Base-by-base conservation (phyloP, 2,888 invertebrate genomes). In the Cephonodes hylas region DNA sequence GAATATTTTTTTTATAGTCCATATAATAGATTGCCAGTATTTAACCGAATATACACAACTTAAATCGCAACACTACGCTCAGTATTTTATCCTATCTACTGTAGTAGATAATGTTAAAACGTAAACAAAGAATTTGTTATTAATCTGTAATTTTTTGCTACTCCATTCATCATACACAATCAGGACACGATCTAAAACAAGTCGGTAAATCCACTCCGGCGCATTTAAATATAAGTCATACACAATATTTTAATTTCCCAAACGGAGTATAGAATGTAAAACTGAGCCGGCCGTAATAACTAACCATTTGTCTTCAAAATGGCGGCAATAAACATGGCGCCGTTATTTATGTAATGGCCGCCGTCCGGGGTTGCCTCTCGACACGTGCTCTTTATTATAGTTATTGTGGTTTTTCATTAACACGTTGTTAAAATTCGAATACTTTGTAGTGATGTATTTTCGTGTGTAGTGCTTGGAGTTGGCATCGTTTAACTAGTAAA, bases 231-330 rank as follows among this genome's bases (percentile, higher is more conserved):
- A 89, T 86, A 89, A 89, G 86, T 86, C 86, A 88, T 88, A 88
- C 82, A 88, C 88, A 89, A 91, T 91, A 92, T 92, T 91, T 91
- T 91, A 92, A 91, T 92, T 92, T 91, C 80, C 84, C 84, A 83
- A 83, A 83, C 79, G 75, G 84, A 84, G 85, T 83, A 84, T 85
- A 84, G 87, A 89, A 90, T 91, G 89, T 91, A 89, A 91, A 92
- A 89, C 88, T 86, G 84, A 90, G 86, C 86, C 82, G 85, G 84
- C 84, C 82, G 90, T 91, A 90, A 92, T 91, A 91, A 91, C 91
- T 91, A 91, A 85, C 92, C 91, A 91, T 92, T 91, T 92, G 91
- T 92, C 92, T 92, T 91, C 88, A 89, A 89, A 92, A 92, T 92
- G 90, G 92, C 77, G 86, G 92, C 88, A 91, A 91, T 92, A 91